phyloP scores from a whole-genome alignment of 2,797 vertebrate species.

The Scleropages formosus region DNA sequence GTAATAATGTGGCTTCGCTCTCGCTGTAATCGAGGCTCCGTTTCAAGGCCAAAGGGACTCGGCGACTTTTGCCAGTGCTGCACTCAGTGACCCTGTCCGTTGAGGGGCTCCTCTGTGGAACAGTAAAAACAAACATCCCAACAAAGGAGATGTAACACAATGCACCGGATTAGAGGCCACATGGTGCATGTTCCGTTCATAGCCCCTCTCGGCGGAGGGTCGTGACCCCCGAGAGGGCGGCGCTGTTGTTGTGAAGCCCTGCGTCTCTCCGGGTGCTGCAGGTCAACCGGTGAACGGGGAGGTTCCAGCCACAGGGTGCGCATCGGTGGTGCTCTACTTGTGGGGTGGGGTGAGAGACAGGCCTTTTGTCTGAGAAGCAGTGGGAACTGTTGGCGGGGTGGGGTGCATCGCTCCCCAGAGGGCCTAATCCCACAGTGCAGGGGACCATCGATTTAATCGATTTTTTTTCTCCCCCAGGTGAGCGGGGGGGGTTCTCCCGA shows the following conservation, averaged over 20 bases:
- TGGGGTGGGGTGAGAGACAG: neutral
- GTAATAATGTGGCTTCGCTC: too few relatives aligned
- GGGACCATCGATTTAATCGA: too few relatives aligned
- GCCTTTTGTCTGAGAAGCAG: neutral
- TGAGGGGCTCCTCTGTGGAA: too few relatives aligned
- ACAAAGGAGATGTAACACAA: constrained; percentile 1
- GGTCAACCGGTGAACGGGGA: neutral
- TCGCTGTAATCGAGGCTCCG: too few relatives aligned
- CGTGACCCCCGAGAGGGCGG: neutral
- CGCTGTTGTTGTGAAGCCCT: constrained; percentile 29
- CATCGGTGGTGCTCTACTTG: neutral
- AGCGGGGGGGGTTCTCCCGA: too few relatives aligned
- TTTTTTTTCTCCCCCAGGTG: too few relatives aligned
- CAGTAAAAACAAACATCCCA: neutral
- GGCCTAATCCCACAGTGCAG: too few relatives aligned
- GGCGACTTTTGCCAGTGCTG: too few relatives aligned
- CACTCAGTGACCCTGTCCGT: neutral
- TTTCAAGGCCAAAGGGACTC: too few relatives aligned
- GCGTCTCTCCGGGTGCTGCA: constrained; percentile 20
- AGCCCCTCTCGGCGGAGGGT: neutral
- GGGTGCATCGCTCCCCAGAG: neutral
- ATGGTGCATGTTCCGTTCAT: neutral
- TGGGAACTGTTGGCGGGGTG: neutral
- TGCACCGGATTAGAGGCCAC: constrained; percentile 7
- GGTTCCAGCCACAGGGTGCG: neutral